phyloP scores from a whole-genome alignment of 2,888 invertebrate genomes.

The Apocheima hispidaria region DNA sequence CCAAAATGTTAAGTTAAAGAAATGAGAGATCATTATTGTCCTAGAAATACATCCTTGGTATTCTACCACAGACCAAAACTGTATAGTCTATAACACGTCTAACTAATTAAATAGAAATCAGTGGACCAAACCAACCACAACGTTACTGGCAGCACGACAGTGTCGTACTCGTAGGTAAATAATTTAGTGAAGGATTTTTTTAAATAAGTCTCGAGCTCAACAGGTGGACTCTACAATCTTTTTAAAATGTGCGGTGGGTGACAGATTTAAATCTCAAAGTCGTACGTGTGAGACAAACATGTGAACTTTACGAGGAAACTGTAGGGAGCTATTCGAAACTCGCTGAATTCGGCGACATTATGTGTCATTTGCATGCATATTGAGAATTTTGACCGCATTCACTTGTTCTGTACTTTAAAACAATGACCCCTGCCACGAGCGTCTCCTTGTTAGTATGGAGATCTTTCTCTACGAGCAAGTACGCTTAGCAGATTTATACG shows the following conservation, averaged over 20 bases:
- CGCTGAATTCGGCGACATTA: constrained; percentile 21
- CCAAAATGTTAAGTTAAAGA: too few relatives aligned
- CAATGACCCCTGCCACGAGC: constrained; percentile 19
- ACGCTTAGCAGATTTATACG: constrained; percentile 19
- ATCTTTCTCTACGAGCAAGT: constrained; percentile 9
- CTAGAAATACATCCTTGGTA: too few relatives aligned
- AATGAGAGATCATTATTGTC: too few relatives aligned
- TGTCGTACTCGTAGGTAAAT: too few relatives aligned
- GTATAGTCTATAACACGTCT: too few relatives aligned
- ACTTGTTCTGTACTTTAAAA: constrained; percentile 7
- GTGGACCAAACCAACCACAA: too few relatives aligned
- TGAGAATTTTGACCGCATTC: constrained; percentile 22
- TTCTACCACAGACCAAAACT: too few relatives aligned
- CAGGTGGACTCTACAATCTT: constrained; percentile 37
- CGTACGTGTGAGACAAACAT: constrained; percentile 42
- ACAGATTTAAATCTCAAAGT: constrained; percentile 43
- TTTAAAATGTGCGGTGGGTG: constrained; percentile 45
- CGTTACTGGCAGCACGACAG: too few relatives aligned
- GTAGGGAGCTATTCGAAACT: constrained; percentile 4
- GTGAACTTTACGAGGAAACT: constrained; percentile 18
- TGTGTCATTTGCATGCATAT: constrained; percentile 45
- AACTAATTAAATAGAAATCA: too few relatives aligned
- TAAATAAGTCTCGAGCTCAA: too few relatives aligned
- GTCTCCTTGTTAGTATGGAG: constrained; percentile 26
- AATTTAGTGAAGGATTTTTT: too few relatives aligned